Evolutionary conservation across 2,888 invertebrate species (phyloP).

Genomic region (Zygogramma bicolorata): DNA sequence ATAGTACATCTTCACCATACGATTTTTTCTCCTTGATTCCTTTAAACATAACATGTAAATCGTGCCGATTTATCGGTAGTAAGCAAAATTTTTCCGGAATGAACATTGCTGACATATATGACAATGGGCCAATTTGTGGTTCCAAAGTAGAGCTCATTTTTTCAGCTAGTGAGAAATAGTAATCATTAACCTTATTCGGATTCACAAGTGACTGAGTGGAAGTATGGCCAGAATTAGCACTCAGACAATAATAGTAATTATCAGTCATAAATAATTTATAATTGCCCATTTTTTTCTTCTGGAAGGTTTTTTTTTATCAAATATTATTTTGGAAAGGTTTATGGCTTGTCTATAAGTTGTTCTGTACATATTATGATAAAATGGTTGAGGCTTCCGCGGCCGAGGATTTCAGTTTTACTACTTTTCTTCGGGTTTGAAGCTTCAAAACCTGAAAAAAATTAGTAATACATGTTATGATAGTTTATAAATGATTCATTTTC

Average conservation of each 20-base stretch:
- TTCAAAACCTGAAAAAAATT: too few relatives aligned
- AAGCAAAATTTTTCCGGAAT: conserved; percentile 4
- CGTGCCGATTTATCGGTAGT: conserved; percentile 1
- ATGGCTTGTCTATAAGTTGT: conserved; percentile 7
- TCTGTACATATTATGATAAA: neutral
- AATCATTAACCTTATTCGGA: neutral
- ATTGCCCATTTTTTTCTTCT: neutral
- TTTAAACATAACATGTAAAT: neutral
- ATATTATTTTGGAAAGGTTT: neutral
- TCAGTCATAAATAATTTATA: too few relatives aligned
- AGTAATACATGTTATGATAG: too few relatives aligned
- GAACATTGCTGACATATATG: conserved; percentile 1
- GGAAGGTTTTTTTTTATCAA: conserved; percentile 3
- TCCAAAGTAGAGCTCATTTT: neutral
- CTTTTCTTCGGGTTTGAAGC: too few relatives aligned
- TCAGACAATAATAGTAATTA: neutral
- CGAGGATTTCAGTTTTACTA: too few relatives aligned
- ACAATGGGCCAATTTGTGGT: neutral
- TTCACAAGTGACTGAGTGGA: neutral
- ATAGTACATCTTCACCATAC: neutral
- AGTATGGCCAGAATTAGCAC: conserved; percentile 1
- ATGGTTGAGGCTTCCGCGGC: too few relatives aligned
- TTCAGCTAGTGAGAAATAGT: neutral
- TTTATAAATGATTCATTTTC: neutral
- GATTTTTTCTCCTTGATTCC: neutral